A percentile compares a stretch with the other conserved stretches of the same genome.
Evolutionary conservation across 2,797 vertebrate species (phyloP).

Genomic region (Urosaurus nigricauda): DNA sequence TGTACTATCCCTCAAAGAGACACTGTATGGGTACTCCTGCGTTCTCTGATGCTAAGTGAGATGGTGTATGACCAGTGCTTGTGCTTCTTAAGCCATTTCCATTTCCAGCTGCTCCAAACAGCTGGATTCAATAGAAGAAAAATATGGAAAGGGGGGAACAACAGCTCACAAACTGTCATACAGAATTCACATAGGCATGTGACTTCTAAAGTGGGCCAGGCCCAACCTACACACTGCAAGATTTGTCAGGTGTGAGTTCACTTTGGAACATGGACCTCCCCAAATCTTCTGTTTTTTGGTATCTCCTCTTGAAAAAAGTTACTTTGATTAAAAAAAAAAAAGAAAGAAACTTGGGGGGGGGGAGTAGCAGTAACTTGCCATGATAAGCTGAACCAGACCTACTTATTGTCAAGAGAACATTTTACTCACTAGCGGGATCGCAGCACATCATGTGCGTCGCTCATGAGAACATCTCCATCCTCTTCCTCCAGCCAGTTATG

Average conservation of each 20-base stretch:
- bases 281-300: neutral
- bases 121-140: too few relatives aligned
- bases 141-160: neutral
- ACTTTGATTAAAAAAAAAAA: too few relatives aligned
- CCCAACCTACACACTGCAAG: neutral
- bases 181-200: neutral
- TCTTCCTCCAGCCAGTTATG: slow-evolving; percentile 79
- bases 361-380: neutral
- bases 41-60: too few relatives aligned
- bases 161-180: neutral
- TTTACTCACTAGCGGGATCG: slow-evolving; percentile 75
- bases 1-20: too few relatives aligned
- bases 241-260: neutral
- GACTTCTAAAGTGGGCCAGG: neutral
- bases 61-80: too few relatives aligned
- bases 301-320: neutral
- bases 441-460: slow-evolving; percentile 80
- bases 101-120: too few relatives aligned
- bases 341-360: too few relatives aligned
- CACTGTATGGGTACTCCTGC: too few relatives aligned
- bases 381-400: neutral
- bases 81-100: too few relatives aligned
- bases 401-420: neutral
- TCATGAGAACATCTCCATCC: slow-evolving; percentile 86
- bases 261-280: neutral